phyloP scores from a whole-genome alignment of 2,113 vertebrate species.

The Cyanocitta stelleri region DNA sequence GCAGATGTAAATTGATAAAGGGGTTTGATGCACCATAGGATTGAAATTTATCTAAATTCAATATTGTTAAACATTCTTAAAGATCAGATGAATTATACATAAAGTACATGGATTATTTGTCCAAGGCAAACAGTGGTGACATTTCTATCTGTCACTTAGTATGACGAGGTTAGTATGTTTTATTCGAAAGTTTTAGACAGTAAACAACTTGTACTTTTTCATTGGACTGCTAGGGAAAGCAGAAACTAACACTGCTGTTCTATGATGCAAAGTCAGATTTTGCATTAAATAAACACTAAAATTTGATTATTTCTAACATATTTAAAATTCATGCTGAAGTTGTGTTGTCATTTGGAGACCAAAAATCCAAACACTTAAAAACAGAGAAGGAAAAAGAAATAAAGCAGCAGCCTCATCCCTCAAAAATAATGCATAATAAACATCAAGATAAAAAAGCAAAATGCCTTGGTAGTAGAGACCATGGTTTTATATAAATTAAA shows the following conservation, averaged over 20 bases:
- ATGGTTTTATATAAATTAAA: background rate
- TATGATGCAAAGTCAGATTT: slow-evolving; percentile 53
- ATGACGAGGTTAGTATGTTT: slow-evolving; percentile 81
- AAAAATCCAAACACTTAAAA: background rate
- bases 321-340: slow-evolving; percentile 36
- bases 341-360: background rate
- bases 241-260: slow-evolving; percentile 55
- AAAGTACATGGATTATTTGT: slow-evolving; percentile 82
- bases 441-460: background rate
- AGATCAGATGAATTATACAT: slow-evolving; percentile 84
- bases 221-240: slow-evolving; percentile 56
- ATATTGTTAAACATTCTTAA: slow-evolving; percentile 79
- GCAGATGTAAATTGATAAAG: slow-evolving; percentile 67
- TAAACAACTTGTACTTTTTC: slow-evolving; percentile 69
- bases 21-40: slow-evolving; percentile 56
- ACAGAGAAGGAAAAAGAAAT: background rate
- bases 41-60: slow-evolving; percentile 77
- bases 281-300: slow-evolving; percentile 16
- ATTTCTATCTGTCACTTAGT: slow-evolving; percentile 80
- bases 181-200: slow-evolving; percentile 77
- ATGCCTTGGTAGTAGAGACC: background rate
- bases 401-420: rapidly evolving
- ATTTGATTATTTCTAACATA: slow-evolving; percentile 10
- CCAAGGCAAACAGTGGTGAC: slow-evolving; percentile 76
- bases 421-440: rapidly evolving